Conservation (phyloP, 2,797 vertebrate genomes). For the Peromyscus attwateri region DNA sequence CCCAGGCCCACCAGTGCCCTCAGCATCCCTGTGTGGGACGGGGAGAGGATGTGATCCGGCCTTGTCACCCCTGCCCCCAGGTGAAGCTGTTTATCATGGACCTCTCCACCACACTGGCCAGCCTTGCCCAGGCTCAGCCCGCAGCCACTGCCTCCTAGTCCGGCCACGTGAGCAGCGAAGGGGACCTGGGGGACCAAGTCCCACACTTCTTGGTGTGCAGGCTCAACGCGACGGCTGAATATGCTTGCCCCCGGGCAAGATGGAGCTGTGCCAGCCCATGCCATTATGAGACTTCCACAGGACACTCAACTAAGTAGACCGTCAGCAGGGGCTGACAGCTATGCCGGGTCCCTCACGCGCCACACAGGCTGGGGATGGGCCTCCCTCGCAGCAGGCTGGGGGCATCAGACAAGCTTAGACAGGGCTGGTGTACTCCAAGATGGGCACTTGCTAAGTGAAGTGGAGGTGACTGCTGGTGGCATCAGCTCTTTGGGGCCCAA, state of each 20-base stretch:
- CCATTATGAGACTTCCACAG: not conserved
- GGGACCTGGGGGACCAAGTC: not conserved
- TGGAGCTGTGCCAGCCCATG: not conserved
- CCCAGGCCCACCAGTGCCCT: not conserved
- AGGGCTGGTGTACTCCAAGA: not conserved
- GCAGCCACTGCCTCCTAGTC: rapidly evolving
- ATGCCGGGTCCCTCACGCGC: rapidly evolving
- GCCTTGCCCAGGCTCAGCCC: slow-evolving; percentile 46
- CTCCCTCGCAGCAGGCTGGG: not conserved
- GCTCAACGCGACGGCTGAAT: not conserved
- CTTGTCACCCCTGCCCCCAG: slow-evolving; percentile 79
- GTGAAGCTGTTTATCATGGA: slow-evolving; percentile 89
- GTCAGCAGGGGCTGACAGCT: not conserved
- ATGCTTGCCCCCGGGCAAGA: not conserved
- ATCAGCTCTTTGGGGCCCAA: not conserved
- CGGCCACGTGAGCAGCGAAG: not conserved
- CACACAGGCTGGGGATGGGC: not conserved
- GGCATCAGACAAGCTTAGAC: not conserved
- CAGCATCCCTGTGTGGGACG: rapidly evolving
- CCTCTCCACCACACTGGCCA: slow-evolving; percentile 82
- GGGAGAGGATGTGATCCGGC: not conserved
- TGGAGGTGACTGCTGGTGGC: not conserved
- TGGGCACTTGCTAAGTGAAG: not conserved
- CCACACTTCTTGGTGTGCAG: rapidly evolving
- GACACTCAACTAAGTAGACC: not conserved